Base-by-base conservation (phyloP, 2,113 vertebrate species). In the Tragelaphus strepsiceros region DNA sequence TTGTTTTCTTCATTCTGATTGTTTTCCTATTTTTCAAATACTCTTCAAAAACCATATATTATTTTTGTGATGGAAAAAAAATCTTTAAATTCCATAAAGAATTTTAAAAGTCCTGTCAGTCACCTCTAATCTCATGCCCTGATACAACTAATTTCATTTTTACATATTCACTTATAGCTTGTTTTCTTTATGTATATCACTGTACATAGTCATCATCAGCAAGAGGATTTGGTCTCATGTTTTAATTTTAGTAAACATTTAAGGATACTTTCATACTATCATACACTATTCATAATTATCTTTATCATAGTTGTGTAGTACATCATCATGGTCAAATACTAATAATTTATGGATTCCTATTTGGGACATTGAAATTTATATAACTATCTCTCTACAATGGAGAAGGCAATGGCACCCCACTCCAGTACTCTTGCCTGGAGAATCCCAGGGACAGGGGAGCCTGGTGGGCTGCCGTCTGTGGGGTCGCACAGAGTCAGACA, bases 11-110 rank as follows among this genome's bases (percentile, higher is more conserved):
- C 26, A 46, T 32, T 86, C n/a, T 91, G 83, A 58, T 91, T 91
- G 10, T 56, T 84, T 92, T 81, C 53, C 54, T 87, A 4, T 46
- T 95, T 97, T 87, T 90, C 53, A 51, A 94, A 83, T 94, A 95
- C 9, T 91, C 19, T 43, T 92, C 81, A 30, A 86, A 96, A 54
- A 78, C 4, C 26, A 30, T 32, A 30, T 43, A 24, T 49, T 97
- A 83, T 95, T 85, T 92, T 64, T 83, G 43, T 22, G 1, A 49
- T 39, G 10, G 64, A 46, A 77, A 91, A 95, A 95, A 54, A 14
- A 43, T 62, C n/a, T 71, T 82, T 89, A 39, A 43, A 71, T 87
- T 86, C 24, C 53, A 53, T 96, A 92, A 87, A 51, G 6, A 92
- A 92, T 90, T 93, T 87, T 74, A 21, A 87, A 91, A 77, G n/a